Evolutionary conservation across 2,797 vertebrate species (phyloP).

Genomic region (Echiichthys vipera): DNA sequence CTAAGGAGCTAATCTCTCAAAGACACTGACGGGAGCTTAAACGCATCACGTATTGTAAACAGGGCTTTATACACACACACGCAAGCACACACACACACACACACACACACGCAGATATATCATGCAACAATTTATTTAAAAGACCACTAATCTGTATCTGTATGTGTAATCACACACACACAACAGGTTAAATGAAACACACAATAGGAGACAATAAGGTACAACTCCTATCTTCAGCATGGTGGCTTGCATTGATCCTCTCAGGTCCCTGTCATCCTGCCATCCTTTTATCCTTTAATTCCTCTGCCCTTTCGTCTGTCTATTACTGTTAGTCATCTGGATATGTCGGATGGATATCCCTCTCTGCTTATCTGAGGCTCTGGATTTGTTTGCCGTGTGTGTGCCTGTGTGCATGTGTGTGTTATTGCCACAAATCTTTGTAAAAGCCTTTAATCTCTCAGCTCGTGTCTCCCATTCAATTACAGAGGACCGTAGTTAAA

Average conservation of each 20-base stretch:
- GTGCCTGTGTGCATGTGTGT: slow-evolving; percentile 5
- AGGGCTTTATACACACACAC: slow-evolving; percentile 14
- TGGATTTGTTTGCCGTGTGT: slow-evolving; percentile 23
- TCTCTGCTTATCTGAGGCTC: slow-evolving; percentile 19
- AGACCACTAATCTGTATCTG: slow-evolving; percentile 30
- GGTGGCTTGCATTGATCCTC: slow-evolving; percentile 29
- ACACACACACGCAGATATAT: background rate
- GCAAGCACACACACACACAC: slow-evolving; percentile 3
- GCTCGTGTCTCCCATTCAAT: slow-evolving; percentile 31
- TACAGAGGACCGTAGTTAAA: slow-evolving; percentile 18
- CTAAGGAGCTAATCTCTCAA: slow-evolving; percentile 72
- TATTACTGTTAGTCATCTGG: slow-evolving; percentile 53
- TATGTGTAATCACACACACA: background rate
- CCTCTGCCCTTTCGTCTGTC: slow-evolving; percentile 63
- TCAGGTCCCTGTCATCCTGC: slow-evolving; percentile 39
- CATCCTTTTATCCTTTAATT: slow-evolving; percentile 60
- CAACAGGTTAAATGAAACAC: slow-evolving; percentile 11
- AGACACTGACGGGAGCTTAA: slow-evolving; percentile 69
- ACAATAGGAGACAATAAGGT: too few species aligned
- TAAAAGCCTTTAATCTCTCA: slow-evolving; percentile 53
- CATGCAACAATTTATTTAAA: slow-evolving; percentile 29
- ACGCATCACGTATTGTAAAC: slow-evolving; percentile 51
- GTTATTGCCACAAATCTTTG: slow-evolving; percentile 39
- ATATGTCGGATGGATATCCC: slow-evolving; percentile 50
- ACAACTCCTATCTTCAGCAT: background rate